phyloP scores from a whole-genome alignment of 2,888 invertebrate species.

The Barypeithes pellucidus region DNA sequence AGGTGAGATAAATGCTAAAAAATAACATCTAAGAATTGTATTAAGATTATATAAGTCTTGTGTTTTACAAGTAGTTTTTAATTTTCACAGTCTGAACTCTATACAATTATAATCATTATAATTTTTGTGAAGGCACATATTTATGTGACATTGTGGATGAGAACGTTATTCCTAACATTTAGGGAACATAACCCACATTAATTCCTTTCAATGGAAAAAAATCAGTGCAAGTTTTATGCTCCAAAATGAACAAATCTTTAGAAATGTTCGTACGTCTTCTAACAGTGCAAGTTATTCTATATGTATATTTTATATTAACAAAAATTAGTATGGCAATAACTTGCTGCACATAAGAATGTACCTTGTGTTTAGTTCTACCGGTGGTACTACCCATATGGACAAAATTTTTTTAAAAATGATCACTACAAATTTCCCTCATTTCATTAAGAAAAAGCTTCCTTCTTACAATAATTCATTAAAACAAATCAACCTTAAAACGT shows the following conservation, averaged over 20 bases:
- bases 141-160: constrained; percentile 57
- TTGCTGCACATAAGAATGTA: constrained; percentile 49
- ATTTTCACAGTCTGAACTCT: constrained; percentile 60
- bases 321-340: constrained; percentile 45
- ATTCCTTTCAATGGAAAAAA: constrained; percentile 7
- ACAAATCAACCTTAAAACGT: too few relatives aligned
- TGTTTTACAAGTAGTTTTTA: constrained; percentile 49
- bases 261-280: constrained; percentile 32
- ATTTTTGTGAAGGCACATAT: constrained; percentile 63
- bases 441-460: too few relatives aligned
- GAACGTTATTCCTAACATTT: constrained; percentile 36
- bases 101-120: constrained; percentile 53
- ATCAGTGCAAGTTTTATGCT: constrained; percentile 4
- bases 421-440: background rate
- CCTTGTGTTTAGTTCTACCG: constrained; percentile 56
- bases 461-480: too few relatives aligned
- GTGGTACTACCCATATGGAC: constrained; percentile 19
- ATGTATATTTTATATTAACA: constrained; percentile 39
- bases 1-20: background rate
- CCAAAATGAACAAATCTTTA: constrained; percentile 38
- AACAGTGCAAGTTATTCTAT: constrained; percentile 40
- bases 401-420: background rate
- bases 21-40: constrained; percentile 23
- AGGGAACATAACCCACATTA: background rate
- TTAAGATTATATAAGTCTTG: constrained; percentile 51